These are phyloP conservation scores for Diloba caeruleocephala DNA, from an alignment of 2,888 invertebrate genomes.

Conservation along the genomic window DNA sequence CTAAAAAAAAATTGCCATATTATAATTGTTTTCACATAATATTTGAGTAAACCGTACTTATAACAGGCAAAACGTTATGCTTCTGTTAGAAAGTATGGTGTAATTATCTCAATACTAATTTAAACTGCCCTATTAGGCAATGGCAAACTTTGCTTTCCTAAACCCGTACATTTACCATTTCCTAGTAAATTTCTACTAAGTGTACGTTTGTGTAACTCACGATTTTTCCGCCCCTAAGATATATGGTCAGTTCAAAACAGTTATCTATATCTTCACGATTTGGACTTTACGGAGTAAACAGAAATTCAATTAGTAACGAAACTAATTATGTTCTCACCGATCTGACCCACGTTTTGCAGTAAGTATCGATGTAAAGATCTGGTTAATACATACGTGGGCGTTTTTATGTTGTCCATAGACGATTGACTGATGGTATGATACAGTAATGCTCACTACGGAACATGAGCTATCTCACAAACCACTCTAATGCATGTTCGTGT, in stretches of 20 bases:
- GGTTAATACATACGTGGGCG: constrained; percentile 1
- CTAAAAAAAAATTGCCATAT: no score
- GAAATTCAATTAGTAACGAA: constrained; percentile 47
- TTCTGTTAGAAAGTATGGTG: constrained; percentile 36
- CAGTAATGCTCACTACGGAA: no score
- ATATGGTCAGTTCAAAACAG: constrained; percentile 43
- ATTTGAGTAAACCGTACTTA: neutral
- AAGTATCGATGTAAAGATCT: constrained; percentile 24
- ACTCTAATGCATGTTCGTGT: no score
- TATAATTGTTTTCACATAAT: no score
- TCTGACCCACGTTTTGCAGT: constrained; percentile 44
- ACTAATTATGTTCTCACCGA: constrained; percentile 51
- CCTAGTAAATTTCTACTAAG: constrained; percentile 31
- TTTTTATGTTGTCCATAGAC: constrained; percentile 9
- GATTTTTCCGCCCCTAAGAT: constrained; percentile 48
- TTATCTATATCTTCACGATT: constrained; percentile 51
- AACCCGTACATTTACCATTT: constrained; percentile 28
- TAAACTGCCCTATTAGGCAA: constrained; percentile 52
- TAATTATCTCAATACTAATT: constrained; percentile 50
- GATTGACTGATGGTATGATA: neutral
- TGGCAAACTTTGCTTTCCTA: constrained; percentile 20
- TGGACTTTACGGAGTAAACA: constrained; percentile 22
- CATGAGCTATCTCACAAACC: no score
- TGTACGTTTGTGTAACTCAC: constrained; percentile 49
- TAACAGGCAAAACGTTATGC: constrained; percentile 18